Base-by-base conservation (phyloP, 2,888 invertebrate genomes). In the Pyrrhia umbra region DNA sequence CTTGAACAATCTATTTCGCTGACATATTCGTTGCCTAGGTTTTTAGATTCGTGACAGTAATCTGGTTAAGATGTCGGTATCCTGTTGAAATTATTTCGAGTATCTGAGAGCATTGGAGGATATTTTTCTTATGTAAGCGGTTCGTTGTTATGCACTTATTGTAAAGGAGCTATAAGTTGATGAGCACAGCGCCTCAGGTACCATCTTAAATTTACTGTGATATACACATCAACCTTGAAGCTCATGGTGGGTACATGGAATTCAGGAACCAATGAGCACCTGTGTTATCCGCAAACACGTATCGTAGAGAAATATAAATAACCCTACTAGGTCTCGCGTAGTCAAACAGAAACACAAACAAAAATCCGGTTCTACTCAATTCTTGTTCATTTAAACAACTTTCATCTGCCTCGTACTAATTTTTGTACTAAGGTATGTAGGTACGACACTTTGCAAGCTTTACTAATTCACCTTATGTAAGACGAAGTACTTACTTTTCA, bases 311-410 rank as follows among this genome's bases (percentile, higher is more conserved):
- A 80, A 82, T 79, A 86, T 80, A 85, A 86, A 86, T 81, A 89
- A 85, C 87, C 86, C 81, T 86, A 85, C 86, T 87, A 84, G 77
- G 78, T 82, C 79, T 75, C 73, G 82, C 82, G 62, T 80, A 79
- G 70, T 65, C 62, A 76, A 72, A 75, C 68, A 78, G 81, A 82
- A 85, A 85, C 81, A 82, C 83, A 88, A 90, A 88, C 87, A 87
- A 85, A 88, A 90, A 86, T 90, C 92, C 91, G 92, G 92, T 92
- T 90, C 75, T 51, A 75, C 85, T 84, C 78, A 87, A 87, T 89
- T 88, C 86, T 80, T 77, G 85, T 83, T 86, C 82, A 86, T 88
- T 86, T 88, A 85, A 85, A 88, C 89, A 91, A 92, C 93, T 93
- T 93, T 93, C 93, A 83, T 92, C 82, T 60, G 80, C 74, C 77